phyloP scores from a whole-genome alignment of 2,113 vertebrate species.

The Telmatochromis brachygnathus region DNA sequence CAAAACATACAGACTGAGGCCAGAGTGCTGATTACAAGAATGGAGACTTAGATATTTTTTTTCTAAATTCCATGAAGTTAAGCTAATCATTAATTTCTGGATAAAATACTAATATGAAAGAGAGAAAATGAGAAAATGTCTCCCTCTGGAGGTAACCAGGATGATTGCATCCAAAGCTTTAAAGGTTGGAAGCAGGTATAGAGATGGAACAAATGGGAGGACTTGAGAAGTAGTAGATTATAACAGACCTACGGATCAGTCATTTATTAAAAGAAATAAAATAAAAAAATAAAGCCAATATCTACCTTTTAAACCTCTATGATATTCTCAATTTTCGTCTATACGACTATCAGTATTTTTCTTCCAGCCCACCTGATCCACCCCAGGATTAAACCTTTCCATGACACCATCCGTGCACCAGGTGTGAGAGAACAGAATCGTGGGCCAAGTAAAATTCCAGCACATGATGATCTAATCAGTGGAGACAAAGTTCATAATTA shows the following conservation, averaged over 20 bases:
- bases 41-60: background rate
- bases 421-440: background rate
- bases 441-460: background rate
- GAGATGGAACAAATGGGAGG: background rate
- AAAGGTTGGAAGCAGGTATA: background rate
- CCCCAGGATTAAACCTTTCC: background rate
- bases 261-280: background rate
- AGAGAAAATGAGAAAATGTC: constrained; percentile 2
- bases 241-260: background rate
- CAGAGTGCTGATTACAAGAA: background rate
- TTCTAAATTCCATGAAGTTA: background rate
- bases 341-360: background rate
- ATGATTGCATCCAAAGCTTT: background rate
- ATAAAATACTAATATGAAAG: background rate
- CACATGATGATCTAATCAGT: background rate
- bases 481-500: background rate
- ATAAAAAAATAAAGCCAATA: background rate
- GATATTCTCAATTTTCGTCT: background rate
- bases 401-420: background rate
- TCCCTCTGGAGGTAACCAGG: constrained; percentile 44
- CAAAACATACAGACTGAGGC: background rate
- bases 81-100: background rate
- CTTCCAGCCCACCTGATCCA: background rate
- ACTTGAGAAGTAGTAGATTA: background rate
- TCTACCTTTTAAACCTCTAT: background rate